Base-by-base conservation (phyloP, 2,888 invertebrate species). In the Esperia sulphurella region DNA sequence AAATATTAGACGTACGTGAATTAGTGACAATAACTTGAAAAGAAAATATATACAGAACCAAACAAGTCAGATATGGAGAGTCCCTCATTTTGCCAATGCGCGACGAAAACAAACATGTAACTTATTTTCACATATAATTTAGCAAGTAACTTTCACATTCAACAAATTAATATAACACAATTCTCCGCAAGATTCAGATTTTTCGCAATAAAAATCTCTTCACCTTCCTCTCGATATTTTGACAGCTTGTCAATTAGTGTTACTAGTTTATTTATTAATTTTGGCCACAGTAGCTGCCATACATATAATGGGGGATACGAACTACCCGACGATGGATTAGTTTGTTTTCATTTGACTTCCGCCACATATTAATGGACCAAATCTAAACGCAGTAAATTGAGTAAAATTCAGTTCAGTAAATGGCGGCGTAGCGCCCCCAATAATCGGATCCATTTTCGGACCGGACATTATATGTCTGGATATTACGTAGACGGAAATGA, bases 1-100 rank as follows among this genome's bases (percentile, higher is more conserved):
- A 97, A 73, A 95, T 91, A 64, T 93, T 94, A 46, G 96, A 95
- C 13, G 95, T 95, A 61, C 95, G 92, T 35, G 96, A 95, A 84
- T 96, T 96, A 58, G 93, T 95, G 50, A 80, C 79, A 65, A 94
- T 91, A 68, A 94, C 92, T 85, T 94, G 93, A 74, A 94, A 92
- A 59, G 93, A 93, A 77, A 94, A 91, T 72, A 94, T 91, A 77
- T 94, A 94, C 67, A 94, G 80, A 70, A 92, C 91, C 82, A 93
- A 90, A 87, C 92, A 92, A 71, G 88, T 89, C 73, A 92, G 76
- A 79, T 91, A 91, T 73, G 91, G 90, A 63, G 88, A 87, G 66
- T 91, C 90, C 79, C 89, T 84, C 90, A 90, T 91, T 82, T 83
- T 90, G 72, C 62, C 72, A 56, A 70, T 65, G 71, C 59, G 62